Percentiles rank a stretch among this genome's conserved stretches.
phyloP scores from a whole-genome alignment of 1,140 invertebrate species.

The Temnothorax longispinosus region DNA sequence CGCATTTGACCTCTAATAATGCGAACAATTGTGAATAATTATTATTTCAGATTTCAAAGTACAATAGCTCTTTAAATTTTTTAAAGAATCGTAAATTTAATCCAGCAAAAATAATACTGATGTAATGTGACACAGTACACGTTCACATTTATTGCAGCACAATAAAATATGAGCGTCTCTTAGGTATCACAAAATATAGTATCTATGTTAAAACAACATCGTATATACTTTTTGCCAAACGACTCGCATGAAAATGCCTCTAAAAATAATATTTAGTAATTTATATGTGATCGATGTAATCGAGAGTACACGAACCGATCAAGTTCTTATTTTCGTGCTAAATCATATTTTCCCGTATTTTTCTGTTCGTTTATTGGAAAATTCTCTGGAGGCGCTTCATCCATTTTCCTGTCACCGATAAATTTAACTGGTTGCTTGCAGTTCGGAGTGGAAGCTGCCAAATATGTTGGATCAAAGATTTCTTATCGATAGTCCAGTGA shows the following conservation, averaged over 20 bases:
- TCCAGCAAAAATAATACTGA: not conserved
- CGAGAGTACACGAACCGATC: not conserved
- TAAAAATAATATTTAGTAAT: conserved; percentile 10
- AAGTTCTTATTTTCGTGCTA: conserved; percentile 39
- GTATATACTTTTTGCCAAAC: not conserved
- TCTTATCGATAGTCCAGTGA: conserved; percentile 8
- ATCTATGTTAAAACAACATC: not conserved
- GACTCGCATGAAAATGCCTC: not conserved
- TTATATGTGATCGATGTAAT: conserved; percentile 31
- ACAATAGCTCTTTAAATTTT: not conserved
- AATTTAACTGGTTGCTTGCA: conserved; percentile 55
- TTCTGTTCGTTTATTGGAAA: conserved; percentile 62
- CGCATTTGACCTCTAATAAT: not conserved
- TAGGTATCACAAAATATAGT: too few species aligned
- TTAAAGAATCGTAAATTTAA: conserved; percentile 6
- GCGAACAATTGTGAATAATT: not conserved
- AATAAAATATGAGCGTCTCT: too few species aligned
- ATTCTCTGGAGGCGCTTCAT: conserved; percentile 60
- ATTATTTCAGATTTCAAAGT: not conserved
- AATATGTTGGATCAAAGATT: conserved; percentile 52
- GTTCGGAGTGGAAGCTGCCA: conserved; percentile 2
- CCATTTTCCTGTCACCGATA: conserved; percentile 61
- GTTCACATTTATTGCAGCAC: too few species aligned
- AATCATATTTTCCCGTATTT: conserved; percentile 61
- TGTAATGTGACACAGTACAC: too few species aligned